phyloP scores from a whole-genome alignment of 2,113 vertebrate species.

The Amphiprion percula region DNA sequence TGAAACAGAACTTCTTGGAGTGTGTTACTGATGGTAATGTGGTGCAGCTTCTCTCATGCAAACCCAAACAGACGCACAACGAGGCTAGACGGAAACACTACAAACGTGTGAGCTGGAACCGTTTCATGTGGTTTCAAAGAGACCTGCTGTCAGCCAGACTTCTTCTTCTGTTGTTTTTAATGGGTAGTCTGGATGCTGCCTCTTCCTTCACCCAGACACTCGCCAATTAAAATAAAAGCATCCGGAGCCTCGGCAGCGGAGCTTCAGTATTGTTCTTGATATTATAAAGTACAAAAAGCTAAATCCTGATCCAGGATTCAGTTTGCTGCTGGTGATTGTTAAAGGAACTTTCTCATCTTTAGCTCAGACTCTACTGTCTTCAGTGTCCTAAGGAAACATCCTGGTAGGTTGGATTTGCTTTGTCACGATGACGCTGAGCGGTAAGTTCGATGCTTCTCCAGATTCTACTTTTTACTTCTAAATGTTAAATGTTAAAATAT shows the following conservation, averaged over 20 bases:
- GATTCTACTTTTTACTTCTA: conserved; percentile 19
- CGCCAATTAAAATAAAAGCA: conserved; percentile 28
- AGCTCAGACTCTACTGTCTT: neutral
- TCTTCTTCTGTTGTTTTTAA: conserved; percentile 41
- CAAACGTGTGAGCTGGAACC: conserved; percentile 1
- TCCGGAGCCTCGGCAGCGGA: conserved; percentile 1
- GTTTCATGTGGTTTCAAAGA: conserved; percentile 55
- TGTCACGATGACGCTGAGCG: conserved; percentile 10
- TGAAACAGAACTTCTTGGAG: neutral
- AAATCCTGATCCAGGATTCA: conserved; percentile 22
- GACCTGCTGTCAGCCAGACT: conserved; percentile 26
- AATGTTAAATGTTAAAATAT: neutral
- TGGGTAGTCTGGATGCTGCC: conserved; percentile 9
- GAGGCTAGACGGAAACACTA: neutral
- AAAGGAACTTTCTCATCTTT: conserved; percentile 14
- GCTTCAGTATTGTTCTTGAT: neutral
- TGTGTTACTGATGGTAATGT: conserved; percentile 19
- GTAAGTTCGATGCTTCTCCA: conserved; percentile 16
- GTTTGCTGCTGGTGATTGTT: conserved; percentile 16
- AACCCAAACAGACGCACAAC: conserved; percentile 14
- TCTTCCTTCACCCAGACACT: conserved; percentile 31
- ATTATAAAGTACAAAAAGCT: conserved; percentile 9
- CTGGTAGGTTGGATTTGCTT: conserved; percentile 39
- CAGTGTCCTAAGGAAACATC: neutral
- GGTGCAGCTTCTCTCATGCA: neutral